These are phyloP conservation scores for Rhimphoctona megacephalus DNA, from an alignment of 2,888 invertebrate genomes.

Conservation along the genomic window DNA sequence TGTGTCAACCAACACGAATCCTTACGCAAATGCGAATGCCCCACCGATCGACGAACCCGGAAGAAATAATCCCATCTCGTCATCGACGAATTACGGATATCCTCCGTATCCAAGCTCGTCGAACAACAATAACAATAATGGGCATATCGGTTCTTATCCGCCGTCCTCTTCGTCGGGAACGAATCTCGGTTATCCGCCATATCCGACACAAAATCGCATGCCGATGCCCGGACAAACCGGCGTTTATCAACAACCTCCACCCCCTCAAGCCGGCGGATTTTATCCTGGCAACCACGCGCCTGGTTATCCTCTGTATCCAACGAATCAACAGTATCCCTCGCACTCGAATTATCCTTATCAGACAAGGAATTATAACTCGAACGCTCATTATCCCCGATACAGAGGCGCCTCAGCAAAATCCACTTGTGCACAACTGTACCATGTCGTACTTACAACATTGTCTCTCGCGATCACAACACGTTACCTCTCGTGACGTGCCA, in stretches of 20 bases:
- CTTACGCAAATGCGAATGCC: slow-evolving; percentile 82
- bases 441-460: slow-evolving; percentile 67
- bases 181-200: slow-evolving; percentile 79
- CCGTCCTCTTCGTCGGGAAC: slow-evolving; percentile 60
- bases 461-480: slow-evolving; percentile 50
- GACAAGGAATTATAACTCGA: slow-evolving; percentile 73
- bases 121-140: slow-evolving; percentile 72
- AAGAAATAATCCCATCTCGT: slow-evolving; percentile 72
- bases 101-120: slow-evolving; percentile 76
- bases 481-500: slow-evolving; percentile 67
- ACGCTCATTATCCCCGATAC: slow-evolving; percentile 73
- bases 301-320: slow-evolving; percentile 72
- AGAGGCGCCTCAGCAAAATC: slow-evolving; percentile 47
- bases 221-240: slow-evolving; percentile 76
- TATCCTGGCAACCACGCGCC: slow-evolving; percentile 64
- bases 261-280: slow-evolving; percentile 64
- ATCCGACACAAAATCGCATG: slow-evolving; percentile 80
- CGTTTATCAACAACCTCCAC: slow-evolving; percentile 67
- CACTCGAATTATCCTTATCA: slow-evolving; percentile 75
- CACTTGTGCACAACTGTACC: slow-evolving; percentile 56
- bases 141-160: slow-evolving; percentile 69
- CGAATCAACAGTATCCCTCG: slow-evolving; percentile 72
- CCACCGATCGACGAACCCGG: slow-evolving; percentile 75
- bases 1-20: slow-evolving; percentile 76
- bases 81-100: slow-evolving; percentile 77